These are phyloP conservation scores for Plotosus lineatus DNA, from an alignment of 2,113 vertebrate genomes.

Conservation along the genomic window DNA sequence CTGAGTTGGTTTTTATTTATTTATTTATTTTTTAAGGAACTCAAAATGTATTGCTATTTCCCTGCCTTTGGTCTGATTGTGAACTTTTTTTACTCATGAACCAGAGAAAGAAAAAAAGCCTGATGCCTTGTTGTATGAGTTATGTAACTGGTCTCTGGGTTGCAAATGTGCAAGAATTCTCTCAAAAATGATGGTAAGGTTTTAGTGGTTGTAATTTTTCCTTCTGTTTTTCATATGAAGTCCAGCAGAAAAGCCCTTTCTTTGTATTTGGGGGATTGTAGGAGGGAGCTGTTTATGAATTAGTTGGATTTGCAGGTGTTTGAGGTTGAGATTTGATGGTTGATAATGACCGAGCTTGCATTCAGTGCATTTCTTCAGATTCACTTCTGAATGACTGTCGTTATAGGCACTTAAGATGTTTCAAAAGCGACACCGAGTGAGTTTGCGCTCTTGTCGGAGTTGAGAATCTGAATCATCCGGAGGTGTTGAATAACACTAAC, in stretches of 20 bases:
- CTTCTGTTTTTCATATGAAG: not conserved
- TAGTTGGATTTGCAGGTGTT: not conserved
- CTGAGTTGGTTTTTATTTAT: not conserved
- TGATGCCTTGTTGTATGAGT: not conserved
- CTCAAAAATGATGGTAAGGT: not conserved
- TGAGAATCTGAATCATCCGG: not conserved
- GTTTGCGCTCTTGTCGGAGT: not conserved
- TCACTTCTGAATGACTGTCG: no score
- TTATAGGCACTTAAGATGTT: not conserved
- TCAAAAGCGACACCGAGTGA: not conserved
- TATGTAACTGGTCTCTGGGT: not conserved
- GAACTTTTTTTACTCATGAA: not conserved
- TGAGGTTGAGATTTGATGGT: not conserved
- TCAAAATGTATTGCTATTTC: not conserved
- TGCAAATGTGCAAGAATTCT: not conserved
- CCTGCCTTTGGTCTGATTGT: not conserved
- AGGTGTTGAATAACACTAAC: not conserved
- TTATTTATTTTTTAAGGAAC: not conserved
- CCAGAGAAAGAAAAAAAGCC: not conserved
- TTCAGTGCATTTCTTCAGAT: no score
- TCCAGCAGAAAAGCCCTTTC: not conserved
- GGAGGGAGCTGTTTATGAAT: not conserved
- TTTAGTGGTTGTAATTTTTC: not conserved
- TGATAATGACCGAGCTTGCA: no score
- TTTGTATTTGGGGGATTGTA: not conserved